Percentiles rank a stretch among this genome's conserved stretches.
phyloP scores from a whole-genome alignment of 2,113 vertebrate species.

The Ameiurus melas region DNA sequence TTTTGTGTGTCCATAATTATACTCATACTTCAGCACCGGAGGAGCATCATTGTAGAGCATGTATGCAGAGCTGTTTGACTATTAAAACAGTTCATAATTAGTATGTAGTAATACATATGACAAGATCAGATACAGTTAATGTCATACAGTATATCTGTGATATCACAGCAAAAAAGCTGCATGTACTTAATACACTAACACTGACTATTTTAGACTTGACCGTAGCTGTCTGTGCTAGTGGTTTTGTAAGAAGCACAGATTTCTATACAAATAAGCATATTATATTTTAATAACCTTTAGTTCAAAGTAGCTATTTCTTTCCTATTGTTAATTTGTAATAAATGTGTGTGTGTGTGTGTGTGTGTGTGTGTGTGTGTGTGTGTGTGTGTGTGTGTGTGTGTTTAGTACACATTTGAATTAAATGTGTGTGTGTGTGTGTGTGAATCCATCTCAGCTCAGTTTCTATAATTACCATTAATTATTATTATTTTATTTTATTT shows the following conservation, averaged over 20 bases:
- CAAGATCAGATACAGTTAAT: background rate
- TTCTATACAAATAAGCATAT: background rate
- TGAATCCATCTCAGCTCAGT: no score
- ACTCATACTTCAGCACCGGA: slow-evolving; percentile 62
- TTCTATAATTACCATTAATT: background rate
- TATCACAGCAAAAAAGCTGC: background rate
- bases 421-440: background rate
- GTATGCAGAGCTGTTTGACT: slow-evolving; percentile 77
- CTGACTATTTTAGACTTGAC: background rate
- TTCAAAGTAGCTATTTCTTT: background rate
- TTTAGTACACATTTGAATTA: no score
- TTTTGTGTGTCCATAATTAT: slow-evolving; percentile 85
- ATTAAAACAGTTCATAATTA: slow-evolving; percentile 28
- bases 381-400: background rate
- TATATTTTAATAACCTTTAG: background rate
- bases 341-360: background rate
- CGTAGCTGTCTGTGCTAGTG: background rate
- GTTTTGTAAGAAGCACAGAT: background rate
- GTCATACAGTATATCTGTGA: background rate
- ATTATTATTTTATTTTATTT: background rate
- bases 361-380: no score
- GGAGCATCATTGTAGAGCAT: slow-evolving; percentile 89
- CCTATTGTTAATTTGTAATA: background rate
- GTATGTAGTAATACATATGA: background rate
- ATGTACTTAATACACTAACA: background rate